A percentile compares a stretch with the other conserved stretches of the same genome.
These are phyloP conservation scores for Ophion ventricosus DNA, from an alignment of 2,888 invertebrate species.

Conservation along the genomic window DNA sequence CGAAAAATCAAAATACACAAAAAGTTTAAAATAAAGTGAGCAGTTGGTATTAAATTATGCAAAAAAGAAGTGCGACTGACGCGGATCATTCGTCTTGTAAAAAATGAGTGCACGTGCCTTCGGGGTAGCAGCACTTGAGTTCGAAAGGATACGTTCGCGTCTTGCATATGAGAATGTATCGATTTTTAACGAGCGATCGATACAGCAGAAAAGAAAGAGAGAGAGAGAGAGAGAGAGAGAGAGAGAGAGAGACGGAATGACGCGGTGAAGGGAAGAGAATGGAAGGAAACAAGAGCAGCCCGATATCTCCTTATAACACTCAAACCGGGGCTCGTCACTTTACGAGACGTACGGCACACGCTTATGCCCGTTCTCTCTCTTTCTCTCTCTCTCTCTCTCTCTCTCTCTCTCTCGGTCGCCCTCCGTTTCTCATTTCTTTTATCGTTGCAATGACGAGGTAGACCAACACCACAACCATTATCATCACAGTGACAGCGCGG, in stretches of 20 bases:
- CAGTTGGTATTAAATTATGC: background rate
- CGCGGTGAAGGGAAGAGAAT: background rate
- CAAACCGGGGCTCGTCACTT: conserved; percentile 47
- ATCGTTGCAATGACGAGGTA: conserved; percentile 1
- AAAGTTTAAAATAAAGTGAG: no score
- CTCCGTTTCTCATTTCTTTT: conserved; percentile 24
- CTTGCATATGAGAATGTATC: conserved; percentile 46
- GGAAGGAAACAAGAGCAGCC: background rate
- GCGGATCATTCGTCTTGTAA: background rate
- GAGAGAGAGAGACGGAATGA: background rate
- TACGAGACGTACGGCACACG: conserved; percentile 41
- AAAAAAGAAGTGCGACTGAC: background rate
- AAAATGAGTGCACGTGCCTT: conserved; percentile 17
- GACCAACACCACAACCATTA: conserved; percentile 26
- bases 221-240: conserved; percentile 16
- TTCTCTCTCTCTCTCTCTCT: background rate
- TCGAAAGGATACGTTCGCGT: conserved; percentile 9
- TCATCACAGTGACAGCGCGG: conserved; percentile 32
- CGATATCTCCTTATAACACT: conserved; percentile 50
- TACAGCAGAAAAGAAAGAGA: conserved; percentile 31
- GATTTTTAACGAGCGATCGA: conserved; percentile 21
- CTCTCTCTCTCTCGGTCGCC: background rate
- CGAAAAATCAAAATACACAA: no score
- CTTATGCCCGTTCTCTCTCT: background rate
- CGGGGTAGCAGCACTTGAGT: background rate